A percentile compares a stretch with the other conserved stretches of the same genome.
Evolutionary conservation across 2,888 invertebrate genomes (phyloP).

Genomic region (Diogma glabrata): DNA sequence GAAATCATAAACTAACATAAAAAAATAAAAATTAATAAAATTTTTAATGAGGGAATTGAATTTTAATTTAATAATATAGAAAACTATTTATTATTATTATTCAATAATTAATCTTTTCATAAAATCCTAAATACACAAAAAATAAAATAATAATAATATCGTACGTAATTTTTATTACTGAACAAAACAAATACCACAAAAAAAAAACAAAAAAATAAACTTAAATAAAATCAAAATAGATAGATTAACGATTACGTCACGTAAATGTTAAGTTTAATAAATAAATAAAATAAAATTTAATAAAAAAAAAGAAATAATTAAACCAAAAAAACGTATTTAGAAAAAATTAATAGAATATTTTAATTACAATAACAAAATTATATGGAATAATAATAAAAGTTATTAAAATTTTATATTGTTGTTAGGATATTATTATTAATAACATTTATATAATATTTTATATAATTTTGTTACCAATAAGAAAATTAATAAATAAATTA

Average conservation of each 20-base stretch:
- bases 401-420: no score
- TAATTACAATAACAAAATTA: no score
- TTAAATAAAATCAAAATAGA: conserved; percentile 3
- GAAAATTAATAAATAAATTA: no score
- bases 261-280: conserved; percentile 6
- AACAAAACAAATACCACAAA: not conserved
- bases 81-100: conserved; percentile 5
- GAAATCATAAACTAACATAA: no score
- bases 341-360: conserved; percentile 8
- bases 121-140: conserved; percentile 2
- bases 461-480: no score
- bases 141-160: not conserved
- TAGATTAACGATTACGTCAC: conserved; percentile 10
- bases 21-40: no score
- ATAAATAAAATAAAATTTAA: not conserved
- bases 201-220: not conserved
- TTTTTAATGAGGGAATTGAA: conserved; percentile 8
- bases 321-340: conserved; percentile 8
- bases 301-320: conserved; percentile 6
- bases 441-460: no score
- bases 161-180: not conserved
- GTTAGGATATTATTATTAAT: no score
- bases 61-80: conserved; percentile 1
- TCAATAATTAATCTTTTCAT: conserved; percentile 1
- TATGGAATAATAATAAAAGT: no score